These are phyloP conservation scores for Pangasius macronema DNA, from an alignment of 2,797 vertebrate genomes.

Conservation along the genomic window DNA sequence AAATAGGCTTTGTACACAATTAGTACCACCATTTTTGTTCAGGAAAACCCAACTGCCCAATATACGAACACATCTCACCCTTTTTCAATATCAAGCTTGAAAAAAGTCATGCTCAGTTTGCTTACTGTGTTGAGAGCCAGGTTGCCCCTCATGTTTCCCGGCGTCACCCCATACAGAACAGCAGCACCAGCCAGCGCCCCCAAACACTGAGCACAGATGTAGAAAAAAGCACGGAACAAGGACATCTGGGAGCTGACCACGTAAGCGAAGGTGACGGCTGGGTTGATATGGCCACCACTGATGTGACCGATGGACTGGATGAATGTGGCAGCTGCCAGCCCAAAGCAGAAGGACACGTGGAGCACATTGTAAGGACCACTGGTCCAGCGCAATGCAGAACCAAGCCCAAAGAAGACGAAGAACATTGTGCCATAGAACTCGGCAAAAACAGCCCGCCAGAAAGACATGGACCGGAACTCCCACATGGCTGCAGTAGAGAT, in stretches of 20 bases:
- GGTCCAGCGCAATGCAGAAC: slow-evolving; percentile 88
- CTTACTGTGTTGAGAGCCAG: slow-evolving; percentile 90
- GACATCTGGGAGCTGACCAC: slow-evolving; percentile 92
- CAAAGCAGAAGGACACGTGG: slow-evolving; percentile 89
- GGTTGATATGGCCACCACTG: slow-evolving; percentile 94
- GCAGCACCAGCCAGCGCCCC: slow-evolving; percentile 90
- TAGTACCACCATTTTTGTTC: background rate
- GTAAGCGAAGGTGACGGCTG: slow-evolving; percentile 91
- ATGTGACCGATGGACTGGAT: slow-evolving; percentile 91
- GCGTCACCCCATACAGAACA: slow-evolving; percentile 90
- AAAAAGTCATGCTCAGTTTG: background rate
- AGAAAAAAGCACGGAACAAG: slow-evolving; percentile 88
- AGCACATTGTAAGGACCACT: slow-evolving; percentile 84
- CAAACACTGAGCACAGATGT: slow-evolving; percentile 88
- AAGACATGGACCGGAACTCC: slow-evolving; percentile 92
- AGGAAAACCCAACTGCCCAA: background rate
- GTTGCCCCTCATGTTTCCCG: slow-evolving; percentile 86
- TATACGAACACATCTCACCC: background rate
- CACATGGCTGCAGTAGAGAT: slow-evolving; percentile 80
- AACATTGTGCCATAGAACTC: slow-evolving; percentile 84
- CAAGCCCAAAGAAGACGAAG: slow-evolving; percentile 92
- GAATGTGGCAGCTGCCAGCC: slow-evolving; percentile 87
- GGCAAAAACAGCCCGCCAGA: slow-evolving; percentile 94
- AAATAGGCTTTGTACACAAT: background rate
- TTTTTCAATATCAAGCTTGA: background rate